Percentiles rank a stretch among this genome's conserved stretches.
These are phyloP conservation scores for Oncorhynchus masou DNA, from an alignment of 2,113 vertebrate species.

Conservation along the genomic window DNA sequence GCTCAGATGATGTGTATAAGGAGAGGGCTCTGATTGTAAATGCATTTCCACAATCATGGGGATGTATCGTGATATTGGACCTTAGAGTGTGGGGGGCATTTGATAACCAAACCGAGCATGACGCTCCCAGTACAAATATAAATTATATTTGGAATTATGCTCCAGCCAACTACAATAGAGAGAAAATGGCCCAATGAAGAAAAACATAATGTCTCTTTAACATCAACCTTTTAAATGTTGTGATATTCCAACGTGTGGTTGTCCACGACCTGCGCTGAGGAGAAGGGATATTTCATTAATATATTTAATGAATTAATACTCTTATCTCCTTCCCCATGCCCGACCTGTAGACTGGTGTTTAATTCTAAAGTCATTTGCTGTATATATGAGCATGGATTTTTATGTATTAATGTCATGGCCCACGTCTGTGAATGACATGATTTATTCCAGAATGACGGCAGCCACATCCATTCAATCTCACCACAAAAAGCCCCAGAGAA, in stretches of 20 bases:
- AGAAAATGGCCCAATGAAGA: constrained; percentile 34
- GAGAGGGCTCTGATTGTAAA: constrained; percentile 38
- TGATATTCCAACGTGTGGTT: constrained; percentile 62
- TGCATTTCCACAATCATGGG: constrained; percentile 53
- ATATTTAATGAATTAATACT: constrained; percentile 74
- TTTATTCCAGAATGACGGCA: constrained; percentile 60
- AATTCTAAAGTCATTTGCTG: constrained; percentile 76
- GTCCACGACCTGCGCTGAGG: constrained; percentile 42
- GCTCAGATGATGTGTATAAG: constrained; percentile 31
- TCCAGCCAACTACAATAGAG: constrained; percentile 40
- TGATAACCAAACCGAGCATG: constrained; percentile 57
- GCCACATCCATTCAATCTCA: constrained; percentile 57
- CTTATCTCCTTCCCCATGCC: constrained; percentile 70
- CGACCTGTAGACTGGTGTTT: constrained; percentile 72
- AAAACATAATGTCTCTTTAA: no score
- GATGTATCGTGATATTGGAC: constrained; percentile 45
- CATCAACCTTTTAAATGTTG: constrained; percentile 55
- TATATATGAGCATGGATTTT: constrained; percentile 61
- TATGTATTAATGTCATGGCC: constrained; percentile 72
- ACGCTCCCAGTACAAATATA: constrained; percentile 53
- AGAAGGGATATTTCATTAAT: constrained; percentile 72
- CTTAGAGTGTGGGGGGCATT: constrained; percentile 55
- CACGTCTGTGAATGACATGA: constrained; percentile 56
- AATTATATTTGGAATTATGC: constrained; percentile 61
- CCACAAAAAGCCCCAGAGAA: constrained; percentile 63